A percentile compares a stretch with the other conserved stretches of the same genome.
These are phyloP conservation scores for Urocyon cinereoargenteus DNA, from an alignment of 2,797 vertebrate genomes.

Conservation along the genomic window DNA sequence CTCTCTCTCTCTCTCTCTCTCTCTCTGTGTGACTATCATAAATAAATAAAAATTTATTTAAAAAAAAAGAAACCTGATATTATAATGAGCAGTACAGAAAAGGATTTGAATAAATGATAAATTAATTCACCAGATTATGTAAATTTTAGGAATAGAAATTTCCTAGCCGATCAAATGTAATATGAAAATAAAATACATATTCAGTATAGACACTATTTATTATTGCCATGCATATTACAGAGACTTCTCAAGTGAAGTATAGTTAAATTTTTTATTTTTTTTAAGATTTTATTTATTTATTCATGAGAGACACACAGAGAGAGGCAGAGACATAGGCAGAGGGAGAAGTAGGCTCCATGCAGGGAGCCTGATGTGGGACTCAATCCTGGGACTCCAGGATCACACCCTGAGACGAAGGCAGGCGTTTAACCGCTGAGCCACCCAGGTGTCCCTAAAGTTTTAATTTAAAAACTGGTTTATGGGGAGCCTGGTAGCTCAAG, in stretches of 20 bases:
- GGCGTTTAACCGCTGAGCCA: no score
- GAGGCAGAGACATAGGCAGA: no score
- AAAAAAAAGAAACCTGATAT: neutral
- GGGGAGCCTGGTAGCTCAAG: neutral
- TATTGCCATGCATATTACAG: neutral
- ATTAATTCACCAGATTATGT: slow-evolving; percentile 32
- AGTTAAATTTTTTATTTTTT: slow-evolving; percentile 51
- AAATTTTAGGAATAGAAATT: slow-evolving; percentile 33
- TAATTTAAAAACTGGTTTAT: slow-evolving; percentile 29
- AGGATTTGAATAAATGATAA: slow-evolving; percentile 6
- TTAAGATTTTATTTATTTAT: no score
- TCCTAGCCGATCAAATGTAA: neutral
- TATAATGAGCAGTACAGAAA: neutral
- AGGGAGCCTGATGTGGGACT: no score
- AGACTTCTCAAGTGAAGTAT: neutral
- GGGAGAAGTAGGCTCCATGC: no score
- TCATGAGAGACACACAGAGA: no score
- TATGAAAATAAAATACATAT: slow-evolving; percentile 50
- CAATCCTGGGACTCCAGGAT: no score
- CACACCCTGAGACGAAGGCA: no score
- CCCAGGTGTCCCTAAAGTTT: slow-evolving; percentile 7
- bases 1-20: no score
- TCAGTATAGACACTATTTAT: neutral
- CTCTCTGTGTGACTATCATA: no score
- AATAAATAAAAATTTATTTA: no score